Base-by-base conservation (phyloP, 2,797 vertebrate species). In the Phylloscopus collybita region DNA sequence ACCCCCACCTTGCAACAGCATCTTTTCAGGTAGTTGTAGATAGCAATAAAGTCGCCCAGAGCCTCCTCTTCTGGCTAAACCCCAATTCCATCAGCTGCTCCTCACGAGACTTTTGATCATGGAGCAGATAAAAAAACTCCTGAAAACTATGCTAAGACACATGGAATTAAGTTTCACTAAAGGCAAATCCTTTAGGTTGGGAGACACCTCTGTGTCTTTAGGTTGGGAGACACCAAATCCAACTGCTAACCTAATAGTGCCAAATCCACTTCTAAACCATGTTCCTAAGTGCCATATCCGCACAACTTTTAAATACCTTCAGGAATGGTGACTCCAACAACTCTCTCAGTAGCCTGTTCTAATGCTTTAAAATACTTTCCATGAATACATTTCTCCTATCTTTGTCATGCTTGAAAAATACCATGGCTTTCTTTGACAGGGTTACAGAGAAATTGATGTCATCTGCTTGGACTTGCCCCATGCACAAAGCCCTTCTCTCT, bases 1-100 rank as follows among this genome's bases (percentile, higher is more conserved):
- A 22, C 6, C 3, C 10, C 20, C 21, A 16, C 13, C 15, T 22
- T 12, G 2, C 13, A 36, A 32, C 4, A 30, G 5, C 2, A 4
- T 70, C 26, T 26, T 61, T 36, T 60, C 20, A 40, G 21, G 16
- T 6, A 27, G 11, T 22, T n/a, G 7, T 38, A 40, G 29, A 60
- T 11, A 32, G 21, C 12, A 49, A 38, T 38, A 10, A 60, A 49
- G 45, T 20, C 13, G 22, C 12, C 22, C 22, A 26, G 34, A 75
- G 29, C 6, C 34, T 49, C 16, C 10, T 60, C 34, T 26, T 50
- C 13, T 21, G 13, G 17, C 34, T n/a, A 50, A 61, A 61, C 17
- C 17, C 27, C 29, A 40, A 50, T 9, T 20, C 29, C 22, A 13
- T 60, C 21, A 60, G 27, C 27, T 56, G 10, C 40, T 57, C 11